Evolutionary conservation across 37 sponge, comb jelly and placozoan genomes (phyloP).

Genomic region (Beroe ovata): DNA sequence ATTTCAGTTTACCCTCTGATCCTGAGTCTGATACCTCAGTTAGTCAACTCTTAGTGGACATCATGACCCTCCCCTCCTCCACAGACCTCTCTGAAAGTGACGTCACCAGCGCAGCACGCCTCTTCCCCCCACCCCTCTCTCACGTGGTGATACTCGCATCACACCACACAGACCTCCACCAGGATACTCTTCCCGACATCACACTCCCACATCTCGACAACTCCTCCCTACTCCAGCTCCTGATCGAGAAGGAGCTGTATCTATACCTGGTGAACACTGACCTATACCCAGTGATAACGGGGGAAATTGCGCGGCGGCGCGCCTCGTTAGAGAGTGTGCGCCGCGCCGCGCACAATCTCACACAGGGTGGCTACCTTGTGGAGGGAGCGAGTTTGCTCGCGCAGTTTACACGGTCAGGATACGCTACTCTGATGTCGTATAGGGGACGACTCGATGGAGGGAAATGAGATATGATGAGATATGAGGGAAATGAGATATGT

Average conservation of each 20-base stretch:
- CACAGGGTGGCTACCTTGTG: conserved; percentile 5
- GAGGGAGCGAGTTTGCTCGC: conserved; percentile 1
- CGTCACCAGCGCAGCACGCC: not conserved
- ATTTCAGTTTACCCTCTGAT: not conserved
- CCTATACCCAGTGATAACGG: not conserved
- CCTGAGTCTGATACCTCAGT: not conserved
- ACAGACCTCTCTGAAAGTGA: not conserved
- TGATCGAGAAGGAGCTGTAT: conserved; percentile 29
- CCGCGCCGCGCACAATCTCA: not conserved
- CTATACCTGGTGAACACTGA: not conserved
- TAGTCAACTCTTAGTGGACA: not conserved
- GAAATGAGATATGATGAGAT: too few species aligned
- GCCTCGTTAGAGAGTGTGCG: not conserved
- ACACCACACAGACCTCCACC: not conserved
- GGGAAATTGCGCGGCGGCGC: not conserved
- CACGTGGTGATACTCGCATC: conserved; percentile 15
- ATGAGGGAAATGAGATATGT: too few species aligned
- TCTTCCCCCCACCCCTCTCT: conserved; percentile 9
- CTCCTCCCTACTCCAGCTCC: not conserved
- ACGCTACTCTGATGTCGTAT: not conserved
- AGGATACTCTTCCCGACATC: not conserved
- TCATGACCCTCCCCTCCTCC: not conserved
- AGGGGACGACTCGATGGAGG: too few species aligned
- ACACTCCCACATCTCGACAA: not conserved
- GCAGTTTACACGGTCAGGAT: not conserved